A percentile compares a stretch with the other conserved stretches of the same genome.
Evolutionary conservation across 2,797 vertebrate genomes (phyloP).

Genomic region (Epinephelus coioides): DNA sequence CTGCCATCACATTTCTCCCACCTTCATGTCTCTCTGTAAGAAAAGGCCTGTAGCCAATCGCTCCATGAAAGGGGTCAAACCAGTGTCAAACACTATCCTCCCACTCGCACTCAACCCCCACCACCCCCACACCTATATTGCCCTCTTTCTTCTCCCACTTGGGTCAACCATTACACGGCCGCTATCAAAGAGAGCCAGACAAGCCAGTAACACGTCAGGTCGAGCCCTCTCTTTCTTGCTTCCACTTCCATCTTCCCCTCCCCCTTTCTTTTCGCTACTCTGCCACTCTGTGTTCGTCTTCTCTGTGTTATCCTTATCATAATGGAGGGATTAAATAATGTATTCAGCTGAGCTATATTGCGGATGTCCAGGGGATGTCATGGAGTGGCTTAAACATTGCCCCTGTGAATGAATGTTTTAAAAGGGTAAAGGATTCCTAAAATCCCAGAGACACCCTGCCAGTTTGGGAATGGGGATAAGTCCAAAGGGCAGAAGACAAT

Average conservation of each 20-base stretch:
- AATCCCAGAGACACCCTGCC: constrained; percentile 51
- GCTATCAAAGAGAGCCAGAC: constrained; percentile 54
- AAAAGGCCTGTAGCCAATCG: constrained; percentile 54
- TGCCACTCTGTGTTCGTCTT: constrained; percentile 13
- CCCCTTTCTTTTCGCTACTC: background rate
- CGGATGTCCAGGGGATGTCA: constrained; percentile 52
- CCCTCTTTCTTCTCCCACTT: constrained; percentile 16
- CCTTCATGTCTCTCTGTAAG: background rate
- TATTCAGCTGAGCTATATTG: constrained; percentile 53
- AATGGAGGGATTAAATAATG: constrained; percentile 70
- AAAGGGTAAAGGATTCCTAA: constrained; percentile 48
- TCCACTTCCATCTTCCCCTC: constrained; percentile 19
- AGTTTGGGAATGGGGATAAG: constrained; percentile 36
- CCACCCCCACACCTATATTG: background rate
- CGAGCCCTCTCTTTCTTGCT: constrained; percentile 24
- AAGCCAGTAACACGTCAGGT: constrained; percentile 35
- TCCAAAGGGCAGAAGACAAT: constrained; percentile 64
- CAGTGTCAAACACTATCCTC: constrained; percentile 38
- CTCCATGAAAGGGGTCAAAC: constrained; percentile 48
- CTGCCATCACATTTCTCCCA: background rate
- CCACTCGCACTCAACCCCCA: constrained; percentile 12
- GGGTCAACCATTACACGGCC: constrained; percentile 52
- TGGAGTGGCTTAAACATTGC: constrained; percentile 45
- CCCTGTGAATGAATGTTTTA: constrained; percentile 60
- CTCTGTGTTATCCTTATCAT: constrained; percentile 57